Percentiles rank a stretch among this genome's conserved stretches.
Conservation (phyloP, 2,113 vertebrate species). For the Labeo catla region DNA sequence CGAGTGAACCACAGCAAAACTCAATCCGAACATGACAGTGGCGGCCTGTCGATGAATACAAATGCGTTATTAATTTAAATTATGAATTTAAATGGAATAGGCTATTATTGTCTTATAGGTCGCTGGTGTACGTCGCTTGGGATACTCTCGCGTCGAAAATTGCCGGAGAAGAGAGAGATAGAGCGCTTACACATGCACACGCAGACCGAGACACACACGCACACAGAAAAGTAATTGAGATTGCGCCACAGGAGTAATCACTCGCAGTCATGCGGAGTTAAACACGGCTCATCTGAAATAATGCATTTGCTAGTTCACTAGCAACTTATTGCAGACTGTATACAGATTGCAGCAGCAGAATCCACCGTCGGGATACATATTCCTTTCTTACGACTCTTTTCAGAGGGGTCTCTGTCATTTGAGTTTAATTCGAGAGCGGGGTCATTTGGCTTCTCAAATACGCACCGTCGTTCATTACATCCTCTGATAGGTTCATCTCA, state of each 20-base stretch:
- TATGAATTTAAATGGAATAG: conserved; percentile 60
- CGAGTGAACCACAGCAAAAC: conserved; percentile 45
- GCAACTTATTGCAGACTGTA: conserved; percentile 33
- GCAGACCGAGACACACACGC: conserved; percentile 7
- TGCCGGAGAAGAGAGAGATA: conserved; percentile 40
- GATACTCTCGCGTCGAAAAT: conserved; percentile 54
- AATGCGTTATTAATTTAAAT: conserved; percentile 62
- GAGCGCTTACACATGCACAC: conserved; percentile 47
- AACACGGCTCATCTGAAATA: conserved; percentile 56
- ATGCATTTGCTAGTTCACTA: conserved; percentile 45
- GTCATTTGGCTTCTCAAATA: conserved; percentile 48
- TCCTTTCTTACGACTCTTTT: neutral
- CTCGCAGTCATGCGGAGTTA: conserved; percentile 57
- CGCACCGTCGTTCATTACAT: conserved; percentile 42
- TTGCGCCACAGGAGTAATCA: conserved; percentile 59
- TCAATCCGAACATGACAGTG: conserved; percentile 49
- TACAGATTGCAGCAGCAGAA: conserved; percentile 25
- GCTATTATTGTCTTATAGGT: conserved; percentile 62
- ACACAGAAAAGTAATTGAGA: conserved; percentile 60
- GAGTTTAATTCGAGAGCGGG: conserved; percentile 23
- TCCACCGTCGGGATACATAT: conserved; percentile 22
- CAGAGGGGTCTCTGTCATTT: conserved; percentile 29
- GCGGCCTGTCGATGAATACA: conserved; percentile 55
- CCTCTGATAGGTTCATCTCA: conserved; percentile 51
- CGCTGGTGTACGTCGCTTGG: conserved; percentile 51